phyloP scores from a whole-genome alignment of 2,888 invertebrate genomes.

The Drosophila infuscata region DNA sequence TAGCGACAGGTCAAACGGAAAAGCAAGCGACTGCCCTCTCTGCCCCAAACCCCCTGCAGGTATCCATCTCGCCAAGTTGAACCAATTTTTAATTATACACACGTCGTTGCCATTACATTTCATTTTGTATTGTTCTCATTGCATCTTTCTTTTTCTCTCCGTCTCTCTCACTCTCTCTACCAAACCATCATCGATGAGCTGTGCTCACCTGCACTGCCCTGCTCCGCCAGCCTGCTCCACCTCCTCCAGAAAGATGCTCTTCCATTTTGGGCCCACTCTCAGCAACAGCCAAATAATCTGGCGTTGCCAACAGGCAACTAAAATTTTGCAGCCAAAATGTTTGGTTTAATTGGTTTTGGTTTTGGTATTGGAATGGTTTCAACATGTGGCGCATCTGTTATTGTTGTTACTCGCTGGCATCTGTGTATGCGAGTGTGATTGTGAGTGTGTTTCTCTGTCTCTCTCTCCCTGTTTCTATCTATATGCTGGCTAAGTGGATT shows the following conservation, averaged over 20 bases:
- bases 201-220: constrained; percentile 36
- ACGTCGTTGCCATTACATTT: constrained; percentile 78
- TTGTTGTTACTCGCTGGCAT: constrained; percentile 31
- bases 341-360: constrained; percentile 79
- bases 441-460: not conserved
- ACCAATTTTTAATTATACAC: constrained; percentile 73
- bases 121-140: constrained; percentile 71
- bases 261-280: constrained; percentile 44
- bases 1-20: constrained; percentile 62
- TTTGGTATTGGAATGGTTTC: constrained; percentile 48
- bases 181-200: constrained; percentile 2
- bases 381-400: constrained; percentile 44
- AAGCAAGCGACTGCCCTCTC: constrained; percentile 7
- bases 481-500: constrained; percentile 30
- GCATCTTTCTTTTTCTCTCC: constrained; percentile 18
- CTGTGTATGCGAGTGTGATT: not conserved
- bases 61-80: not conserved
- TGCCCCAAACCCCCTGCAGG: not conserved
- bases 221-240: constrained; percentile 5
- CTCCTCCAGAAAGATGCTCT: constrained; percentile 1
- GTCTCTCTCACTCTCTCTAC: not conserved
- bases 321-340: constrained; percentile 62
- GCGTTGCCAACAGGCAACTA: constrained; percentile 51
- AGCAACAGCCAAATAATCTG: constrained; percentile 40
- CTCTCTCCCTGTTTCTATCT: constrained; percentile 6